Conservation (phyloP, 2,888 invertebrate species). For the Tenthredo mesomela region DNA sequence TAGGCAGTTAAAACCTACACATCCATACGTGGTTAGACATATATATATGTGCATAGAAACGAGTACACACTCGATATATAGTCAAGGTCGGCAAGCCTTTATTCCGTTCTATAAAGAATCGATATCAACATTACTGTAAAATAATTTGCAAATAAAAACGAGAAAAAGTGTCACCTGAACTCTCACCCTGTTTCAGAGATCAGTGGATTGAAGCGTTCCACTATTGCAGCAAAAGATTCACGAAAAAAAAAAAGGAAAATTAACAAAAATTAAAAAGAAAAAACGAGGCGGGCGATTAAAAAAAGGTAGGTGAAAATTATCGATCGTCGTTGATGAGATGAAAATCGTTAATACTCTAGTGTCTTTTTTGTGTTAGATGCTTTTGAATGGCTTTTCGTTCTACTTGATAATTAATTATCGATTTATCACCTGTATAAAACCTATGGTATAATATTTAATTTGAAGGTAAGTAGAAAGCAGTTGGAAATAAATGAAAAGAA, state of each 20-base stretch:
- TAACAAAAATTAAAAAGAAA: background rate
- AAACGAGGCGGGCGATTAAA: background rate
- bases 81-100: conserved; percentile 13
- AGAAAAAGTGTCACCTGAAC: background rate
- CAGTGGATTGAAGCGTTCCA: conserved; percentile 12
- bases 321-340: background rate
- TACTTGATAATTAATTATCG: background rate
- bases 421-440: background rate
- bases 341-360: background rate
- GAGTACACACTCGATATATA: background rate
- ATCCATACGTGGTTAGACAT: background rate
- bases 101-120: conserved; percentile 11
- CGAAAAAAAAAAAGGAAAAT: background rate
- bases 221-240: background rate
- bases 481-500: background rate
- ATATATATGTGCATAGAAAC: background rate
- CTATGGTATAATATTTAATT: no score
- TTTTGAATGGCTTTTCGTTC: background rate
- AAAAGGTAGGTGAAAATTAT: conserved; percentile 12
- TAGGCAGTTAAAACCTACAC: conserved; percentile 23
- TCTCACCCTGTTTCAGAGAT: background rate
- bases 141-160: background rate
- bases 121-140: background rate
- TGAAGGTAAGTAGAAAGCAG: background rate
- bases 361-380: background rate